Conservation (phyloP, 2,797 vertebrate species). For the Spinibarbus caldwelli region DNA sequence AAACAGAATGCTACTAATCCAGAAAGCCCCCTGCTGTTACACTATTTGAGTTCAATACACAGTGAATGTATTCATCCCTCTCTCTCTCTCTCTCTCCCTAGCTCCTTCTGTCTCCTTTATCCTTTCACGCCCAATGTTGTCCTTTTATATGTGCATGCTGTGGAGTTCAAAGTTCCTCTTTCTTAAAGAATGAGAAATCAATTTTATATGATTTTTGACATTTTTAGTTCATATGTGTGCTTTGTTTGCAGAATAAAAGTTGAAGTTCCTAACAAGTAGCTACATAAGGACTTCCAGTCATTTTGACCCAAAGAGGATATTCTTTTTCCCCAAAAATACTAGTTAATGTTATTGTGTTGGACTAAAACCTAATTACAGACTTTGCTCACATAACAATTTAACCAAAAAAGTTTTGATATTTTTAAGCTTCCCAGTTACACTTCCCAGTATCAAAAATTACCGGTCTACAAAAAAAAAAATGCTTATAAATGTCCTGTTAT, state of each 20-base stretch:
- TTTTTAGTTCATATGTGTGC: not conserved
- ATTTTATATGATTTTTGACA: not conserved
- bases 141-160: not conserved
- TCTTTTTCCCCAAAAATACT: not conserved
- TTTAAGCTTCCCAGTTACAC: no score
- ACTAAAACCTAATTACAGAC: not conserved
- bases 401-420: no score
- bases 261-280: not conserved
- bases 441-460: not conserved
- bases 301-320: not conserved
- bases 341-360: not conserved
- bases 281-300: no score
- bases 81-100: not conserved
- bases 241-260: not conserved
- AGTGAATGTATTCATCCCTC: not conserved
- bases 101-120: not conserved
- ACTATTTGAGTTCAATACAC: conserved; percentile 50
- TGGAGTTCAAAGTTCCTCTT: not conserved
- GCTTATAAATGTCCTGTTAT: not conserved
- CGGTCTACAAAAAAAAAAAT: not conserved
- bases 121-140: not conserved
- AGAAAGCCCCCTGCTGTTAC: conserved; percentile 36
- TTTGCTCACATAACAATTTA: not conserved
- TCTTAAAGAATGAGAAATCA: not conserved
- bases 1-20: conserved; percentile 40